phyloP scores from a whole-genome alignment of 2,888 invertebrate genomes.

The Drosophila histrio region DNA sequence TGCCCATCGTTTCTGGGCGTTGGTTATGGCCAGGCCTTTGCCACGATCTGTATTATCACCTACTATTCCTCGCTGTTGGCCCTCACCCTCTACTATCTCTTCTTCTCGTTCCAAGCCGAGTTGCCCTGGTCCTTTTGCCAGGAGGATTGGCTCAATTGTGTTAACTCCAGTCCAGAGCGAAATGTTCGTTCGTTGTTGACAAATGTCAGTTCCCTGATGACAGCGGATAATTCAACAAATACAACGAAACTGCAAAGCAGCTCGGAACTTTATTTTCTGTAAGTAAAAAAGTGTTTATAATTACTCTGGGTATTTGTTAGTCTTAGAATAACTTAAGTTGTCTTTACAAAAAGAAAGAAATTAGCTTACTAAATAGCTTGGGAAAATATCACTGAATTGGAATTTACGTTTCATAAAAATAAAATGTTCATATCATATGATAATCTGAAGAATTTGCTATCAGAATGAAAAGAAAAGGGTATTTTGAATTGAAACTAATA shows the following conservation, averaged over 20 bases:
- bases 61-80: constrained; percentile 92
- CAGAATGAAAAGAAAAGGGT: no score
- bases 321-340: no score
- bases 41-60: constrained; percentile 88
- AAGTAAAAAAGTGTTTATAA: constrained; percentile 68
- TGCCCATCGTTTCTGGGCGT: constrained; percentile 91
- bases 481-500: no score
- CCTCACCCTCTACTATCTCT: constrained; percentile 89
- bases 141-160: constrained; percentile 80
- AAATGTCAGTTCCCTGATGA: constrained; percentile 7
- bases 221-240: background rate
- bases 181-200: constrained; percentile 11
- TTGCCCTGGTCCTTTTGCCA: constrained; percentile 90
- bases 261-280: constrained; percentile 87
- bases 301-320: background rate
- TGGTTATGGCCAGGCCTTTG: constrained; percentile 88
- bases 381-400: no score
- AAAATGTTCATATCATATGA: no score
- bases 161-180: constrained; percentile 70
- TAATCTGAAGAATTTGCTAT: no score
- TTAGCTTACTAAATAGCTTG: no score
- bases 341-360: no score
- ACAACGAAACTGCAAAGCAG: constrained; percentile 84
- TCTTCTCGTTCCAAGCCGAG: constrained; percentile 88
- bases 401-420: no score